Conservation (phyloP, 2,113 vertebrate genomes). For the Spea multiplicata region DNA sequence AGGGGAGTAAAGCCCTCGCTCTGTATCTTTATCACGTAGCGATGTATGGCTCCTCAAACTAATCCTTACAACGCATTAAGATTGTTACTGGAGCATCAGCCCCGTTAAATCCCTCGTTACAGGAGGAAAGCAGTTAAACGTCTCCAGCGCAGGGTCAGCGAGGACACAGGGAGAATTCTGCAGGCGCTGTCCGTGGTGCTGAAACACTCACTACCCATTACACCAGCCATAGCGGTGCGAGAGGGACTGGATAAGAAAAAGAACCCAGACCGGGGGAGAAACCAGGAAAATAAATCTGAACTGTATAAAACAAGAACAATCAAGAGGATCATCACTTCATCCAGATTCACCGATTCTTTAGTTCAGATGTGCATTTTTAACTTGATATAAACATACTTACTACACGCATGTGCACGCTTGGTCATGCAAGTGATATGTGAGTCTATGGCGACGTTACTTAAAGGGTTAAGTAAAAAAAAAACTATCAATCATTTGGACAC, state of each 20-base stretch:
- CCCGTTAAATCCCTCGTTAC: constrained; percentile 2
- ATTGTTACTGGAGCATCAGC: not conserved
- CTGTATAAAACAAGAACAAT: too few relatives aligned
- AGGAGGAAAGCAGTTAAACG: constrained; percentile 20
- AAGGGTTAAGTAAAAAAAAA: too few relatives aligned
- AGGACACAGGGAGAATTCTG: not conserved
- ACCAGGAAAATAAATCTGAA: not conserved
- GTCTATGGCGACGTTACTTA: too few relatives aligned
- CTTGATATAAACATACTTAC: too few relatives aligned
- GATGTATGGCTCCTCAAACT: constrained; percentile 10
- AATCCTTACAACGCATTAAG: constrained; percentile 25
- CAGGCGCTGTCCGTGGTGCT: constrained; percentile 31
- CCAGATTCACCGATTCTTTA: too few relatives aligned
- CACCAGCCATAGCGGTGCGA: not conserved
- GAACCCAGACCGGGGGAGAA: not conserved
- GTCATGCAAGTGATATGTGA: too few relatives aligned
- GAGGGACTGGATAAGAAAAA: not conserved
- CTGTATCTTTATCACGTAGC: not conserved
- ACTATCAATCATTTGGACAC: too few relatives aligned
- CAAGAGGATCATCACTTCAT: too few relatives aligned
- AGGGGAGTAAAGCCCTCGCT: not conserved
- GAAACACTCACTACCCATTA: constrained; percentile 4
- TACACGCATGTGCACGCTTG: too few relatives aligned
- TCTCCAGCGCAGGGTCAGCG: not conserved
- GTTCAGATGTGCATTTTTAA: too few relatives aligned